Percentiles rank a stretch among this genome's conserved stretches.
These are phyloP conservation scores for Lordiphosa mommai DNA, from an alignment of 1,140 invertebrate species.

Conservation along the genomic window DNA sequence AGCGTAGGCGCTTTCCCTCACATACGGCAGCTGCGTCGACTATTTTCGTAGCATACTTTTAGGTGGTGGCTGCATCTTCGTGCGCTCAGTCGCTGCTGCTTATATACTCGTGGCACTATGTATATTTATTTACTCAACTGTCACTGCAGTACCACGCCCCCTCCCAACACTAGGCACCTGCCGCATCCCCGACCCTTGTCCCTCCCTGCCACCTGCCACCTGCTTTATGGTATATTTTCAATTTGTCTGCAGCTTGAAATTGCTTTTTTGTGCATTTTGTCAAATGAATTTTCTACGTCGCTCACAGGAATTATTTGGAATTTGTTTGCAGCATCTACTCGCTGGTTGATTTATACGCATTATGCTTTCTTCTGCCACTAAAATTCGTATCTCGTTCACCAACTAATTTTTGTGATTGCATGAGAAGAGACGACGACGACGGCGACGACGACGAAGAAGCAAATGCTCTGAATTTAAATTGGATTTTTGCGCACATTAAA, in stretches of 20 bases:
- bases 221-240: conserved; percentile 51
- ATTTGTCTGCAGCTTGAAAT: conserved; percentile 76
- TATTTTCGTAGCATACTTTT: conserved; percentile 77
- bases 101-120: conserved; percentile 29
- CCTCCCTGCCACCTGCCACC: not conserved
- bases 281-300: conserved; percentile 76
- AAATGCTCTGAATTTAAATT: conserved; percentile 76
- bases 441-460: conserved; percentile 33
- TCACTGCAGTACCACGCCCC: conserved; percentile 56
- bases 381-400: conserved; percentile 74
- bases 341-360: conserved; percentile 75
- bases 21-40: conserved; percentile 53
- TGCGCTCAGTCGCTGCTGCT: conserved; percentile 8
- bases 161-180: not conserved
- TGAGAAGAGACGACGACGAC: conserved; percentile 49
- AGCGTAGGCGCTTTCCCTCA: conserved; percentile 46
- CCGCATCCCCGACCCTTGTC: not conserved
- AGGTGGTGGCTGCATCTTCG: conserved; percentile 73
- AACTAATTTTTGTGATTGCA: conserved; percentile 76
- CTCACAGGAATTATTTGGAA: conserved; percentile 75
- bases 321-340: conserved; percentile 62
- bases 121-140: conserved; percentile 69
- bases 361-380: conserved; percentile 48
- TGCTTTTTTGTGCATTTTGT: conserved; percentile 78
- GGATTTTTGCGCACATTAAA: conserved; percentile 77